Conservation (phyloP, 2,113 vertebrate genomes). For the Hucho hucho region DNA sequence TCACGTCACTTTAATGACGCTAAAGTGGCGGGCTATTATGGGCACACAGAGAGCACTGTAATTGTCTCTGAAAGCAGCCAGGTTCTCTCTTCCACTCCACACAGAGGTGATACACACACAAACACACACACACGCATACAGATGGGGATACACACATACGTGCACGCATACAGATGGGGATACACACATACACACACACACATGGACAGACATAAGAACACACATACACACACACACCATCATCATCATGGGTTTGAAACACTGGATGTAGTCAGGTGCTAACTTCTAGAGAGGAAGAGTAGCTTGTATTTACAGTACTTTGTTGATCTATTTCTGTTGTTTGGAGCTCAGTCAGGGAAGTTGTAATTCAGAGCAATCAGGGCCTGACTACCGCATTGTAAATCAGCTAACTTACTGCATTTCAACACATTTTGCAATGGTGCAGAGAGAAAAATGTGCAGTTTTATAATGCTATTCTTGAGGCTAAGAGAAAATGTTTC, state of each 20-base stretch:
- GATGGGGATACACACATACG: constrained; percentile 45
- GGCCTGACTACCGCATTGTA: no score
- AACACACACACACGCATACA: no score
- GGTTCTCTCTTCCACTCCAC: constrained; percentile 69
- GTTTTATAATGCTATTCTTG: no score
- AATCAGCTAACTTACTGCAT: no score
- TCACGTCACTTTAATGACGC: constrained; percentile 79
- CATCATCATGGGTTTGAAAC: constrained; percentile 63
- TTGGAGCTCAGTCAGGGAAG: not conserved
- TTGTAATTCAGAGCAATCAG: not conserved
- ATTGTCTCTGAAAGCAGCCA: constrained; percentile 88
- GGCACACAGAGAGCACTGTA: constrained; percentile 77
- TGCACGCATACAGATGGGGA: no score
- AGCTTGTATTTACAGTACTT: constrained; percentile 9
- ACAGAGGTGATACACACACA: no score
- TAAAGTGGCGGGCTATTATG: constrained; percentile 78
- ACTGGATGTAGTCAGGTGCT: constrained; percentile 11
- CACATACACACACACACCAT: no score
- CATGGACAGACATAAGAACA: not conserved
- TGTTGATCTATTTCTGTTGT: constrained; percentile 23
- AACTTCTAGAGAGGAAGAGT: constrained; percentile 35
- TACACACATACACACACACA: not conserved
- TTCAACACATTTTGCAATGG: no score
- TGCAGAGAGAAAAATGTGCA: no score
- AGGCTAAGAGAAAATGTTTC: no score